A percentile compares a stretch with the other conserved stretches of the same genome.
phyloP scores from a whole-genome alignment of 1,140 invertebrate species.

The Lepidostoma basale region DNA sequence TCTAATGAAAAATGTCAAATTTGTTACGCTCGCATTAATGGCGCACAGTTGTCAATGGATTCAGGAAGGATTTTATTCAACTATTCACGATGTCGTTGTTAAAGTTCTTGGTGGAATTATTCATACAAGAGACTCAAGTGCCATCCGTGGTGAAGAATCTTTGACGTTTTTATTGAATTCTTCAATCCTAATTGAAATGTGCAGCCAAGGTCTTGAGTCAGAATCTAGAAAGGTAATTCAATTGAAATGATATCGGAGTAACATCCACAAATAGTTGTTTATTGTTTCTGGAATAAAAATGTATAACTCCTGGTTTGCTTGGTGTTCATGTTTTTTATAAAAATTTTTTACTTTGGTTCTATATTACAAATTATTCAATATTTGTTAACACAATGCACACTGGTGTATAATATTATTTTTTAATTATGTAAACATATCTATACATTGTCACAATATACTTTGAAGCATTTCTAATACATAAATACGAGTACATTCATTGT shows the following conservation, averaged over 20 bases:
- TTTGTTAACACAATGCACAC: neutral
- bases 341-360: neutral
- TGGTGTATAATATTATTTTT: neutral
- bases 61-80: constrained; percentile 50
- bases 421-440: neutral
- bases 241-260: no score
- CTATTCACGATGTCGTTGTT: constrained; percentile 50
- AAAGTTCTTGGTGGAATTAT: constrained; percentile 50
- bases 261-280: no score
- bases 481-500: no score
- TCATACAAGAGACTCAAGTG: constrained; percentile 46
- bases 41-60: constrained; percentile 55
- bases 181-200: constrained; percentile 67
- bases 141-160: constrained; percentile 50
- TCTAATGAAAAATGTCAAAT: constrained; percentile 52
- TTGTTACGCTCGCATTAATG: constrained; percentile 57
- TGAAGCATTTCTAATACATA: no score
- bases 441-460: no score
- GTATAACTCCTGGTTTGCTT: no score
- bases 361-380: neutral
- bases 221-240: constrained; percentile 42
- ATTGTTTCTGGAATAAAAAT: no score
- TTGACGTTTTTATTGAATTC: constrained; percentile 62
- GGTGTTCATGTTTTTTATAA: no score
- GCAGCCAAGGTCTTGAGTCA: constrained; percentile 64